Conservation (phyloP, 2,888 invertebrate genomes). For the Euzophera pinguis region DNA sequence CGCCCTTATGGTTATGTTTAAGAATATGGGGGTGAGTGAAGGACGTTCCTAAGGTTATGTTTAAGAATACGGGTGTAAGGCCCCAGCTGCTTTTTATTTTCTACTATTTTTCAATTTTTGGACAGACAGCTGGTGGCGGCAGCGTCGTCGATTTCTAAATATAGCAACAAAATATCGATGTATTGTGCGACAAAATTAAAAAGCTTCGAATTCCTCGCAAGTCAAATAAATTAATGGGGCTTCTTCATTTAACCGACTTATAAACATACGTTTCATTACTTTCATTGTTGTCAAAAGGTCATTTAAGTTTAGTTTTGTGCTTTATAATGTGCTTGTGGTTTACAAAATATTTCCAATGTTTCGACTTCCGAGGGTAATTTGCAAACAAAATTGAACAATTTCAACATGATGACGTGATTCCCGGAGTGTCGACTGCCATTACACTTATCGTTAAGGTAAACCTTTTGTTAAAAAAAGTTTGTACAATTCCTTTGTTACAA, state of each 20-base stretch:
- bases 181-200: constrained; percentile 10
- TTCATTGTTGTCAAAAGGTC: constrained; percentile 17
- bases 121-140: not conserved
- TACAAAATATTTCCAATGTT: constrained; percentile 21
- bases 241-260: constrained; percentile 24
- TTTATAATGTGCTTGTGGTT: constrained; percentile 20
- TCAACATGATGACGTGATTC: constrained; percentile 36
- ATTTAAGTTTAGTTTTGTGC: not conserved
- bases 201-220: constrained; percentile 8
- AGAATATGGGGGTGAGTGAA: too few species aligned
- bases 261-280: constrained; percentile 24
- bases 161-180: constrained; percentile 19
- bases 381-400: constrained; percentile 24
- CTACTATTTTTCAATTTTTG: not conserved
- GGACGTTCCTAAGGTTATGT: too few species aligned
- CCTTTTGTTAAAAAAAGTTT: constrained; percentile 10
- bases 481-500: constrained; percentile 9
- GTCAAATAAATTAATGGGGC: not conserved
- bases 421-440: constrained; percentile 23
- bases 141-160: not conserved
- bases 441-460: constrained; percentile 31
- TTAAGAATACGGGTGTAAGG: too few species aligned
- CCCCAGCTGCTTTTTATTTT: not conserved
- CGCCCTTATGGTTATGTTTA: too few species aligned
- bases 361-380: constrained; percentile 48